A percentile compares a stretch with the other conserved stretches of the same genome.
Evolutionary conservation across 2,888 invertebrate genomes (phyloP).

Genomic region (Cerastis rubricosa): DNA sequence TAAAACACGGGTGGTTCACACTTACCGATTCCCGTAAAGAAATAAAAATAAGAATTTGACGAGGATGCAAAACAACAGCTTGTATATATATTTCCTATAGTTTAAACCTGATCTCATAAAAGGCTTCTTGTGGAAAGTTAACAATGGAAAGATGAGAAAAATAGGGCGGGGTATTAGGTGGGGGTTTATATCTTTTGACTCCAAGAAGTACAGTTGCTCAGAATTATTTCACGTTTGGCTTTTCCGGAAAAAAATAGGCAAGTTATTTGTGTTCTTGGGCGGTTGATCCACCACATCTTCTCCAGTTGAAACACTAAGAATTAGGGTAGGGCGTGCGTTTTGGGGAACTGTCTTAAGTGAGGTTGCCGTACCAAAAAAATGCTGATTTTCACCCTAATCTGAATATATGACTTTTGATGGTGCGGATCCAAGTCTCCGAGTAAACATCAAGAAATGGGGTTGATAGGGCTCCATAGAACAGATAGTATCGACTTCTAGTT

Average conservation of each 20-base stretch:
- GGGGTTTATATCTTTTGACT: neutral
- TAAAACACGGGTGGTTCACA: too few relatives aligned
- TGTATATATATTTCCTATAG: neutral
- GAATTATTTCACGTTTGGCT: neutral
- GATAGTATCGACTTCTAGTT: neutral
- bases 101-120: neutral
- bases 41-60: too few relatives aligned
- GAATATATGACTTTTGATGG: neutral
- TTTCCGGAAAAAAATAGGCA: neutral
- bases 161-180: too few relatives aligned
- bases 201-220: neutral
- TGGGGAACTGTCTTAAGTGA: neutral
- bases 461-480: neutral
- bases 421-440: too few relatives aligned
- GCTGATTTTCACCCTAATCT: neutral
- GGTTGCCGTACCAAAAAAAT: neutral
- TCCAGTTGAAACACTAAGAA: neutral
- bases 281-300: neutral
- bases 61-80: too few relatives aligned
- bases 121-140: neutral
- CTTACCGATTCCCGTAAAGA: too few relatives aligned
- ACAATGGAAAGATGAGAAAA: too few relatives aligned
- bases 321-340: neutral
- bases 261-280: too few relatives aligned
- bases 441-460: neutral